A percentile compares a stretch with the other conserved stretches of the same genome.
phyloP scores from a whole-genome alignment of 64 coral and sea anemone species.

The Porites lutea region DNA sequence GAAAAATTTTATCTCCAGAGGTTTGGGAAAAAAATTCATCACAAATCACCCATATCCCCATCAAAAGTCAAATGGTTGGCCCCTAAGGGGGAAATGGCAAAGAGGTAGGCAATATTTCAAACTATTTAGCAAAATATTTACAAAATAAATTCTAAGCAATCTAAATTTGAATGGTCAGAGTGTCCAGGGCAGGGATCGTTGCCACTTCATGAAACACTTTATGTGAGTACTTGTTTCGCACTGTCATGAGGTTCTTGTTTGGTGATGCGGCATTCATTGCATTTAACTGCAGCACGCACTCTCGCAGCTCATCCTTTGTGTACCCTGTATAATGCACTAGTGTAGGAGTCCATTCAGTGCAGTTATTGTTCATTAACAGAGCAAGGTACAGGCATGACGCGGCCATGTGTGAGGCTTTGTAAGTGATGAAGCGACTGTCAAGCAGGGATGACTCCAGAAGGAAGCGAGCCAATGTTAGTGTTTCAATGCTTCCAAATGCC shows the following conservation, averaged over 20 bases:
- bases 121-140: neutral
- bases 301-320: slow-evolving; percentile 69
- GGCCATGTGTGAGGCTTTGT: slow-evolving; percentile 82
- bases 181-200: slow-evolving; percentile 80
- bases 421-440: slow-evolving; percentile 76
- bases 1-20: too few species aligned
- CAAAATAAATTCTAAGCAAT: neutral
- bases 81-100: too few species aligned
- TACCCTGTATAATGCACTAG: slow-evolving; percentile 95
- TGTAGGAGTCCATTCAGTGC: slow-evolving; percentile 86
- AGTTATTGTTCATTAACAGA: slow-evolving; percentile 76
- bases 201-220: slow-evolving; percentile 93
- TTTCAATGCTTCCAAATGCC: slow-evolving; percentile 82
- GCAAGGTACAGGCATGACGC: slow-evolving; percentile 87
- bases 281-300: slow-evolving; percentile 83
- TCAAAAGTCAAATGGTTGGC: too few species aligned
- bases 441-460: slow-evolving; percentile 88
- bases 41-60: too few species aligned
- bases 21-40: too few species aligned
- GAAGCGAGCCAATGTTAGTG: slow-evolving; percentile 92
- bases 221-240: slow-evolving; percentile 95
- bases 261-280: slow-evolving; percentile 83
- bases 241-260: slow-evolving; percentile 93
- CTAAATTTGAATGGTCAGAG: slow-evolving; percentile 68
- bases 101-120: too few species aligned